Evolutionary conservation across 2,113 vertebrate genomes (phyloP).

Genomic region (Ranitomeya imitator): DNA sequence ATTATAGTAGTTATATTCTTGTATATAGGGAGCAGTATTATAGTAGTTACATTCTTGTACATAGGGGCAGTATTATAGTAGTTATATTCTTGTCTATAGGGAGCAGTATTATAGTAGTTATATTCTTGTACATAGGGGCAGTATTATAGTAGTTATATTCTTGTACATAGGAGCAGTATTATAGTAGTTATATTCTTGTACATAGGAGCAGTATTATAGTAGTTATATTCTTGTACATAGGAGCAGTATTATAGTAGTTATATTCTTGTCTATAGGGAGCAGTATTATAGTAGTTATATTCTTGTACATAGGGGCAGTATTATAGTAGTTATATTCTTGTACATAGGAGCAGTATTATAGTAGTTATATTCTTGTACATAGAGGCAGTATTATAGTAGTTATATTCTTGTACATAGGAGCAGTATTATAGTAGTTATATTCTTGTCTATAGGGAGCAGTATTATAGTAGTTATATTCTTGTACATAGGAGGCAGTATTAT

Average conservation of each 20-base stretch:
- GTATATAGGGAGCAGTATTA: neutral
- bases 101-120: neutral
- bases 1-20: neutral
- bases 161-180: neutral
- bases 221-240: too few species aligned
- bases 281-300: neutral
- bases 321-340: neutral
- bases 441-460: neutral
- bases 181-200: neutral
- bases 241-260: neutral
- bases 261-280: neutral
- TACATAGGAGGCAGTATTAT: neutral
- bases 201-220: neutral
- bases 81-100: too few species aligned
- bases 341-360: neutral
- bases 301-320: neutral
- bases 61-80: neutral
- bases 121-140: neutral
- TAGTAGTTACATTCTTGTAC: neutral
- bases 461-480: neutral
- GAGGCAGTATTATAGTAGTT: neutral
- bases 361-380: too few species aligned
- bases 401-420: neutral
- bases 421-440: neutral
- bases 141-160: neutral